Evolutionary conservation across 2,797 vertebrate species (phyloP).

Genomic region (Malurus leucopterus): DNA sequence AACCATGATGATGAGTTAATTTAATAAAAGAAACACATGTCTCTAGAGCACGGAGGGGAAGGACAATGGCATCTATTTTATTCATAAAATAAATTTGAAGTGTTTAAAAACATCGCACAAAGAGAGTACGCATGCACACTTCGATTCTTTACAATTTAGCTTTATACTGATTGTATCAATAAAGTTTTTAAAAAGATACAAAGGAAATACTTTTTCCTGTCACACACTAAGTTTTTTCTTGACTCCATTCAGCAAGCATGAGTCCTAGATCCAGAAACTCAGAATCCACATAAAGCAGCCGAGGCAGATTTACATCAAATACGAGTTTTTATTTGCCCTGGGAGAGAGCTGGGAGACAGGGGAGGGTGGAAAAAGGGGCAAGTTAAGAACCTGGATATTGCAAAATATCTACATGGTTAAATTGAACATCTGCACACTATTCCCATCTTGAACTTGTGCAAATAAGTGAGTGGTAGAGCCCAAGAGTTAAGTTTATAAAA

Average conservation of each 20-base stretch:
- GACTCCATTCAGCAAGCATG: background rate
- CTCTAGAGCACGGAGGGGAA: background rate
- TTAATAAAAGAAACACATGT: background rate
- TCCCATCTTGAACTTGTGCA: background rate
- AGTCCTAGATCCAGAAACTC: background rate
- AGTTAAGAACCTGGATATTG: background rate
- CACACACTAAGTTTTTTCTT: background rate
- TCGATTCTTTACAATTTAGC: background rate
- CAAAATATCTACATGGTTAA: accelerated
- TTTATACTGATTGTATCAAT: background rate
- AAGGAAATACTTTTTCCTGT: background rate
- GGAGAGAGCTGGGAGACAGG: background rate
- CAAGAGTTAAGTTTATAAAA: background rate
- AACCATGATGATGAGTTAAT: slow-evolving; percentile 6
- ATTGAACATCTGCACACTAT: background rate
- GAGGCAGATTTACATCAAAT: background rate
- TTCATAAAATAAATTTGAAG: background rate
- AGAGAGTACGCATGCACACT: background rate
- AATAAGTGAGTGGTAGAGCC: background rate
- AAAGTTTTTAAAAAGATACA: background rate
- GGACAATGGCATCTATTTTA: background rate
- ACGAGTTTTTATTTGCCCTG: background rate
- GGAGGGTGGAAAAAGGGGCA: background rate
- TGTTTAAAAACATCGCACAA: background rate
- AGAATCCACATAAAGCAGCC: background rate